Evolutionary conservation across 2,797 vertebrate species (phyloP), one percentile per base, ranked within the genome.

Genomic region (Numenius phaeopus): DNA sequence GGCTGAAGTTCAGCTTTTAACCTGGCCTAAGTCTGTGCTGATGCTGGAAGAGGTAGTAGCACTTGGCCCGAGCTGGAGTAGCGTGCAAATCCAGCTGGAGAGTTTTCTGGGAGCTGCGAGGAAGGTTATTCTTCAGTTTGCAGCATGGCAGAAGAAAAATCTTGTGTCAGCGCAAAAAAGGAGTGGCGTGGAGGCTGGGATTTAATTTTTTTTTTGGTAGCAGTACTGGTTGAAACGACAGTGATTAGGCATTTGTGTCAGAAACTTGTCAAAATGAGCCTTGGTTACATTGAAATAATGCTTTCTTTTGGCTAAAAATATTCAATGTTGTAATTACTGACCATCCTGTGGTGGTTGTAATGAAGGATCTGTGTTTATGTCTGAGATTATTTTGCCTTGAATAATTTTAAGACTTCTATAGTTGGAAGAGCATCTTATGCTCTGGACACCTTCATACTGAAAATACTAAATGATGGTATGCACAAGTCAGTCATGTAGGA

Each of bases 1-100:
- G 69, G 65, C 92, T 95, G 88, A 76, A 72, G 58, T 86, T 96
- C 76, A 92, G 46, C 11, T 90, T 91, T 93, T 75, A 83, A 54
- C 72, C 66, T 81, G 85, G 65, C 16, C 20, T 64, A 59, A 75
- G 59, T 40, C 57, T 70, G 6, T 89, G 64, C 50, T 94, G 67
- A 40, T 87, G 40, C 76, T 91, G 90, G 11, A 94, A 83, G 72
- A 75, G 44, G 65, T 69, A 57, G 66, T 10, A 83, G 73, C 17
- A 5, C 61, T 94, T 4, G 19, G n/a, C 46, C 49, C 9, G 40
- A 78, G 83, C 67, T 47, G 58, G 76, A 71, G 93, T 87, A 90
- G 30, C 9, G 14, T 65, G 44, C 2, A 19, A 88, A 86, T 95
- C 91, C 79, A 95, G 67, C 82, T 90, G 94, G 85, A 78, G 49